Conservation (phyloP, 1,140 invertebrate species). For the Cydia amplana region DNA sequence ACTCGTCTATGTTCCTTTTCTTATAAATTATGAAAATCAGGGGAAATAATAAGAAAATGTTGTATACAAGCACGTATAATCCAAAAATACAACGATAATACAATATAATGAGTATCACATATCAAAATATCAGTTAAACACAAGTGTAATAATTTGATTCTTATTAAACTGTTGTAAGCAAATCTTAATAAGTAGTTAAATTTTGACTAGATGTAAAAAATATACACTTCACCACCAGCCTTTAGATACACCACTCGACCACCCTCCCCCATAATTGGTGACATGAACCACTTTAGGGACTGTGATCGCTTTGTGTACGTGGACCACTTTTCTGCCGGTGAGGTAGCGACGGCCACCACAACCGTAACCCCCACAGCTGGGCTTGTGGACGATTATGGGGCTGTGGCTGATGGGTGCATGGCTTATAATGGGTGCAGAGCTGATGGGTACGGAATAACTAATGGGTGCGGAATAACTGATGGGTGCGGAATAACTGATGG, state of each 20-base stretch:
- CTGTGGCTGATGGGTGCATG: neutral
- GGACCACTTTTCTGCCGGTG: conserved; percentile 2
- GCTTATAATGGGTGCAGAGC: too few species aligned
- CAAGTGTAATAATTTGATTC: neutral
- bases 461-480: too few species aligned
- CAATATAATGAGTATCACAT: neutral
- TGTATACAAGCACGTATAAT: neutral
- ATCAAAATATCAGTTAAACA: neutral
- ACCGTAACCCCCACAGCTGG: neutral
- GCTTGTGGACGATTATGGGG: neutral
- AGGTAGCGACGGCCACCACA: neutral
- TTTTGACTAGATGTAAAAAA: conserved; percentile 2
- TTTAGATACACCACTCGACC: neutral
- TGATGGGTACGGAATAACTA: too few species aligned
- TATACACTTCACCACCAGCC: conserved; percentile 1
- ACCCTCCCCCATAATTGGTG: neutral
- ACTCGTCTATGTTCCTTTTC: too few species aligned
- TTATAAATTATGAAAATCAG: neutral
- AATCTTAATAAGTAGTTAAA: neutral
- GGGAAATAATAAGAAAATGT: neutral
- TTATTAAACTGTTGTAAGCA: neutral
- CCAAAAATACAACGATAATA: neutral
- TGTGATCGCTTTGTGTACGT: conserved; percentile 4
- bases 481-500: too few species aligned
- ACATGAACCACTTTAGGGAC: conserved; percentile 19